These are phyloP conservation scores for Plebejus anna DNA, from an alignment of 2,888 invertebrate species.

Conservation along the genomic window DNA sequence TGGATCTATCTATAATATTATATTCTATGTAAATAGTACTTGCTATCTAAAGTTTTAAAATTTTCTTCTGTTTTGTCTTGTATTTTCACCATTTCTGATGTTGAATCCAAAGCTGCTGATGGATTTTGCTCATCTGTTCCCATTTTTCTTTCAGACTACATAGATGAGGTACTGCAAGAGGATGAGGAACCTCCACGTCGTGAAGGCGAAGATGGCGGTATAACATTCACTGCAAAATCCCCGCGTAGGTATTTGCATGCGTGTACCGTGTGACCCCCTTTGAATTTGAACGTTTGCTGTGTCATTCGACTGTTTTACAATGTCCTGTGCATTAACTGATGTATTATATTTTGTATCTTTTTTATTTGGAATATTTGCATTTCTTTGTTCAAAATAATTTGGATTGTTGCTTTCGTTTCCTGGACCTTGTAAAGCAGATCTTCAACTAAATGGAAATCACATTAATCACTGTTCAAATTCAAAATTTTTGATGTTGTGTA, in stretches of 20 bases:
- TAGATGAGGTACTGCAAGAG: constrained; percentile 89
- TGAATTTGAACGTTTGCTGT: constrained; percentile 58
- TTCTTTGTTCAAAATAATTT: not conserved
- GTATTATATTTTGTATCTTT: not conserved
- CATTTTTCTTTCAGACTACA: constrained; percentile 83
- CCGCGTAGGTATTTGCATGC: constrained; percentile 87
- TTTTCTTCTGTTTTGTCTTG: not conserved
- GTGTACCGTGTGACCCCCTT: constrained; percentile 52
- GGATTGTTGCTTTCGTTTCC: not conserved
- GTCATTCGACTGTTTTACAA: constrained; percentile 5
- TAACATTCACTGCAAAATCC: constrained; percentile 93
- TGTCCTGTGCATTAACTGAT: not conserved
- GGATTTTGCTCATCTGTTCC: not conserved
- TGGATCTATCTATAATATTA: not conserved
- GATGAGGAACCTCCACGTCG: constrained; percentile 77
- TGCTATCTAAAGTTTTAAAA: not conserved
- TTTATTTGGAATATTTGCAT: not conserved
- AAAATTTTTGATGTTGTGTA: constrained; percentile 28
- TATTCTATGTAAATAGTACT: not conserved
- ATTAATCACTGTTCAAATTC: constrained; percentile 28
- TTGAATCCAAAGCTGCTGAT: not conserved
- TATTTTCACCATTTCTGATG: not conserved
- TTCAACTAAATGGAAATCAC: constrained; percentile 5
- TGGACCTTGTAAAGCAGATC: constrained; percentile 13
- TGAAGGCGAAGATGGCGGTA: constrained; percentile 89